Base-by-base conservation (phyloP, 2,113 vertebrate species). In the Elachura formosa region DNA sequence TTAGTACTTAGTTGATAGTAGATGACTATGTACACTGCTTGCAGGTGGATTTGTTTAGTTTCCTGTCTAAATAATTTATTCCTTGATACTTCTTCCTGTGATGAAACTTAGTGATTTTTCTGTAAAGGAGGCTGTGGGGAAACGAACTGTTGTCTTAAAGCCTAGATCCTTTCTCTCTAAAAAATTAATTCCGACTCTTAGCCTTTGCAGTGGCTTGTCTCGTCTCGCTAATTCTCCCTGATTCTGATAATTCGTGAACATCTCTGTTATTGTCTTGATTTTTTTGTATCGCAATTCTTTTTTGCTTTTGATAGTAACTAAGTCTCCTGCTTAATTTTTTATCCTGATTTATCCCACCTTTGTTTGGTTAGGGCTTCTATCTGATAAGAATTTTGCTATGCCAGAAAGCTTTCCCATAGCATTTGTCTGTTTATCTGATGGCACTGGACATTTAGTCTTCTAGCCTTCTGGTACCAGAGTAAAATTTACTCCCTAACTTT, bases 111-210 rank as follows among this genome's bases (percentile, higher is more conserved):
- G 13, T n/a, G 34, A 8, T 78, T 78, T 77, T 81, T 54, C 61
- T 82, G 34, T 74, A 11, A 62, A 78, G 26, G 8, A 62, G 48
- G 4, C 23, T 49, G 23, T 58, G n/a, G 12, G 23, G 29, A 87
- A 63, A 20, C 9, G 29, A 41, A 38, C 34, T 69, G 5, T 46
- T 5, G 0, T 62, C 20, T 48, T 64, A 38, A 45, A 68, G 41
- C 31, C 19, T 54, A 40, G 13, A 14, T 51, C 8, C 14, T 61
- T 56, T 46, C 51, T 61, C 0, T 0, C 19, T n/a, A 6, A 88
- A 71, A n/a, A 52, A 54, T 76, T 86, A 3, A 40, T 86, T 86
- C 25, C 28, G 36, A 8, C 76, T 4, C 25, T 48, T 69, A 3
- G 3, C 26, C 28, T 29, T 25, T 59, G 34, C 24, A 22, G 6